Percentiles rank a stretch among this genome's conserved stretches.
phyloP scores from a whole-genome alignment of 92 coral and sea anemone genomes.

The Umimayanthus kanabou region DNA sequence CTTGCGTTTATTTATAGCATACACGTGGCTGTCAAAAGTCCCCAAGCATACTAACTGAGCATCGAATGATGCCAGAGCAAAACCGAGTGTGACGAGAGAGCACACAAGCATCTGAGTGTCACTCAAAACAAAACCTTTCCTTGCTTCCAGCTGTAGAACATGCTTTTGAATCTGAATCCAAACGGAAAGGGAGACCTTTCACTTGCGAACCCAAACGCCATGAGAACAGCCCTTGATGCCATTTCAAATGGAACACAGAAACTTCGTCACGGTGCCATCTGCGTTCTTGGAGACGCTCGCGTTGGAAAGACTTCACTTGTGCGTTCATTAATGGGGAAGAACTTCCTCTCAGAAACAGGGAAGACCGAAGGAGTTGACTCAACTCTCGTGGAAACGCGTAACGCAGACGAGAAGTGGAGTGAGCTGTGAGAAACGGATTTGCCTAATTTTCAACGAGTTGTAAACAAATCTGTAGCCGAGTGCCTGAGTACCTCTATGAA shows the following conservation, averaged over 20 bases:
- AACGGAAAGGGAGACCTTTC: slow-evolving; percentile 6
- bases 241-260: slow-evolving; percentile 3
- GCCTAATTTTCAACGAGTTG: slow-evolving; percentile 18
- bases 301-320: slow-evolving; percentile 26
- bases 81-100: too few species aligned
- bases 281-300: slow-evolving; percentile 26
- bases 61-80: too few species aligned
- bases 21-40: too few species aligned
- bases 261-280: slow-evolving; percentile 6
- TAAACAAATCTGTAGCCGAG: slow-evolving; percentile 19
- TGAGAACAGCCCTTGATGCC: background rate
- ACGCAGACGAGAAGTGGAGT: background rate
- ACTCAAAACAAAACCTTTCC: too few species aligned
- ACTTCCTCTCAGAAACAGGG: background rate
- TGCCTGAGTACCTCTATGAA: background rate
- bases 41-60: too few species aligned
- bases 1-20: too few species aligned
- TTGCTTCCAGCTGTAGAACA: background rate
- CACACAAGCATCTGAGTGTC: too few species aligned
- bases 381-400: slow-evolving; percentile 8
- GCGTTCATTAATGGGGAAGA: slow-evolving; percentile 26
- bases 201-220: slow-evolving; percentile 14
- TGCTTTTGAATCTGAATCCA: slow-evolving; percentile 18
- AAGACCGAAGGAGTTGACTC: slow-evolving; percentile 15
- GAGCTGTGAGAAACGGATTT: slow-evolving; percentile 8